These are phyloP conservation scores for Seira sanloemensis DNA, from an alignment of 2,888 invertebrate genomes.

Conservation along the genomic window DNA sequence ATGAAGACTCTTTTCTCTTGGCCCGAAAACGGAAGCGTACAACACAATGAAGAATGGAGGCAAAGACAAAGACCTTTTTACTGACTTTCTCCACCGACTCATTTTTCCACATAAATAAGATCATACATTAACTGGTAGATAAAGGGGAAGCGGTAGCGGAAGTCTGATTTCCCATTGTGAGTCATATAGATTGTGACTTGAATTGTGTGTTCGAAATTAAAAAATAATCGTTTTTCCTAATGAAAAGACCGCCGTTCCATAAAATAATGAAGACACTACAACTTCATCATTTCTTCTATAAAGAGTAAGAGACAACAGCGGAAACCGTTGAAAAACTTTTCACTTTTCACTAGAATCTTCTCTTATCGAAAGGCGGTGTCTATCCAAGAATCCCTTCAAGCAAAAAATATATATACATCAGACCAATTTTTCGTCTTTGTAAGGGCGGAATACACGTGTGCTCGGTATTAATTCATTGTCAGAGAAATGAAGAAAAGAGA, in stretches of 20 bases:
- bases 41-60: not conserved
- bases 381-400: too few species aligned
- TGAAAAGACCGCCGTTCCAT: not conserved
- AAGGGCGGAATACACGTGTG: too few species aligned
- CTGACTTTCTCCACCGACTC: not conserved
- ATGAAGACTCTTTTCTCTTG: not conserved
- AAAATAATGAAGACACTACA: too few species aligned
- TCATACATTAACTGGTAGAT: not conserved
- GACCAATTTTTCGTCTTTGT: too few species aligned
- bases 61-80: not conserved
- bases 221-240: not conserved
- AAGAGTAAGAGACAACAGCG: too few species aligned
- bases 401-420: too few species aligned
- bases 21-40: not conserved
- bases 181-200: not conserved
- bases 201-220: not conserved
- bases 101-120: not conserved
- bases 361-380: too few species aligned
- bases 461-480: not conserved
- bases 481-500: not conserved
- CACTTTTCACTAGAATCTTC: too few species aligned
- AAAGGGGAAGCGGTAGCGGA: not conserved
- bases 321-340: too few species aligned
- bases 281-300: too few species aligned
- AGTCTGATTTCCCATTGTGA: not conserved